Conservation (phyloP, 2,113 vertebrate genomes). For the Strix uralensis region DNA sequence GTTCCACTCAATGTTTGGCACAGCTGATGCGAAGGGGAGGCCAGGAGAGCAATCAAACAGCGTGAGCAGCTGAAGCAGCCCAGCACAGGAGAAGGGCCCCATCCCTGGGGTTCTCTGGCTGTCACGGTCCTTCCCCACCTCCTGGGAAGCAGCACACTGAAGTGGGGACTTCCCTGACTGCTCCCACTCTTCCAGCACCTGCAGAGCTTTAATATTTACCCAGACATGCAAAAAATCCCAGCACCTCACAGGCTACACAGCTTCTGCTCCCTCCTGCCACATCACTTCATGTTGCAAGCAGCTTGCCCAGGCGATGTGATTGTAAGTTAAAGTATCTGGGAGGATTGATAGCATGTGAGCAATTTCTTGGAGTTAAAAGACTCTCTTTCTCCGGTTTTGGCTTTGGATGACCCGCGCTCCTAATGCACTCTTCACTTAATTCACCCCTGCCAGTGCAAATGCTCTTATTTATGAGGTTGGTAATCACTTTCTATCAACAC, state of each 20-base stretch:
- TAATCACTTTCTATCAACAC: slow-evolving; percentile 30
- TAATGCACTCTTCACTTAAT: slow-evolving; percentile 46
- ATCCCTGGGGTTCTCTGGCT: background rate
- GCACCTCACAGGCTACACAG: fast-evolving
- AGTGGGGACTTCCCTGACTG: background rate
- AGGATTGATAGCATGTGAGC: background rate
- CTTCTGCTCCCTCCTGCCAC: background rate
- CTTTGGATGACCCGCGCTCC: background rate
- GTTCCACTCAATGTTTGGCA: slow-evolving; percentile 62
- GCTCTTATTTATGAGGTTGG: slow-evolving; percentile 20
- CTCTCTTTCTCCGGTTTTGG: background rate
- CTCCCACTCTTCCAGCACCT: background rate
- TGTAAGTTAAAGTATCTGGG: background rate
- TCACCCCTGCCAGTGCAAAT: slow-evolving; percentile 28
- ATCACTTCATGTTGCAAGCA: background rate
- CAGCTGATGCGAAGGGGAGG: background rate
- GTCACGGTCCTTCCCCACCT: background rate
- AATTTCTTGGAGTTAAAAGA: background rate
- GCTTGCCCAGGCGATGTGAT: background rate
- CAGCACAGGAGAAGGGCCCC: background rate
- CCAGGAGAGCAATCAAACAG: background rate
- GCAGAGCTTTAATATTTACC: background rate
- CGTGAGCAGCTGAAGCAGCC: background rate
- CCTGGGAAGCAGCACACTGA: fast-evolving
- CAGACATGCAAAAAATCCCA: fast-evolving